Percentiles rank a stretch among this genome's conserved stretches.
Evolutionary conservation across 2,113 vertebrate genomes (phyloP).

Genomic region (Ornithorhynchus anatinus): DNA sequence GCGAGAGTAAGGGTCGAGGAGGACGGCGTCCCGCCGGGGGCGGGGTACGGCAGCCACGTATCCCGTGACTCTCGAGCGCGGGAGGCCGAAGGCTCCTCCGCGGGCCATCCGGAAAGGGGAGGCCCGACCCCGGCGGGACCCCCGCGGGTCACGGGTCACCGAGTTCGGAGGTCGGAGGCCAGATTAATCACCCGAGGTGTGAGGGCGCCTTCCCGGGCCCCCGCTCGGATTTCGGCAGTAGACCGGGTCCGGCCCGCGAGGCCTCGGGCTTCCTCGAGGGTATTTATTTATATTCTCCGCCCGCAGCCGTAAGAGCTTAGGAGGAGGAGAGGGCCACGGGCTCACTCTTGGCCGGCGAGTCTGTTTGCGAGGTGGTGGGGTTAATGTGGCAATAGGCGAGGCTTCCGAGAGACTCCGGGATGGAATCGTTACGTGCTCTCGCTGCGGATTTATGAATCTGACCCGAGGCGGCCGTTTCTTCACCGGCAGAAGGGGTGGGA

Average conservation of each 20-base stretch:
- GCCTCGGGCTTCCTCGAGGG: conserved; percentile 36
- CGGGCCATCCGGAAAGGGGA: no score
- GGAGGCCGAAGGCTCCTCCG: no score
- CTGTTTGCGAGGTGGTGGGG: conserved; percentile 63
- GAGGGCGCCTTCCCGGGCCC: neutral
- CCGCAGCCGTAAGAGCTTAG: conserved; percentile 53
- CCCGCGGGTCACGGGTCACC: fast-evolving
- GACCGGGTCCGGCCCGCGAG: neutral
- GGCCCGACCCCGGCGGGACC: neutral
- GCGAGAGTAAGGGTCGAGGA: no score
- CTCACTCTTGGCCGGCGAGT: conserved; percentile 61
- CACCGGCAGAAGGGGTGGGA: conserved; percentile 50
- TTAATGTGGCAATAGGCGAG: conserved; percentile 60
- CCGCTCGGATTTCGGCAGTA: neutral
- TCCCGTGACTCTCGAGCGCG: no score
- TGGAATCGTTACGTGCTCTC: conserved; percentile 53
- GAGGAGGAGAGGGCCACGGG: conserved; percentile 44
- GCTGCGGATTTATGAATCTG: conserved; percentile 62
- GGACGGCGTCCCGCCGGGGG: no score
- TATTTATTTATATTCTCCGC: conserved; percentile 24
- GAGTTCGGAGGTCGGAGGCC: conserved; percentile 11
- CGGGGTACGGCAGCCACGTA: no score
- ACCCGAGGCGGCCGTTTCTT: conserved; percentile 54
- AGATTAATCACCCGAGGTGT: conserved; percentile 21
- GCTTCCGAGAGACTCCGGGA: conserved; percentile 54